Evolutionary conservation across 2,888 invertebrate species (phyloP).

Genomic region (Drosophila ezoana): DNA sequence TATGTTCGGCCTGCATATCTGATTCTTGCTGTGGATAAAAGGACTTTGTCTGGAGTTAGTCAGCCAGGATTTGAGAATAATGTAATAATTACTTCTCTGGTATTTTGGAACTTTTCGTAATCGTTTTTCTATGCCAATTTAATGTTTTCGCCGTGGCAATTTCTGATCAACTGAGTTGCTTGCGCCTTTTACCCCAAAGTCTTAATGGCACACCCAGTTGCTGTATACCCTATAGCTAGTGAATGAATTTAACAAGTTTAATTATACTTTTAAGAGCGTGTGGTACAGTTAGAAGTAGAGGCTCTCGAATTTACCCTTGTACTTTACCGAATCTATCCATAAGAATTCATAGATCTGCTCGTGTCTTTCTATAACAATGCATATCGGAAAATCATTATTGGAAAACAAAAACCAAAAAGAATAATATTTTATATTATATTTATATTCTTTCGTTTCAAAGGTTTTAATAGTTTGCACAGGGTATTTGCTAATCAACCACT

Average conservation of each 20-base stretch:
- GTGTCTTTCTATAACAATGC: not conserved
- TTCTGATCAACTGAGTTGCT: conserved; percentile 14
- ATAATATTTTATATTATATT: too few relatives aligned
- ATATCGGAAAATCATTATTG: too few relatives aligned
- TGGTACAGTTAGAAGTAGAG: not conserved
- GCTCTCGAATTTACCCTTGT: too few relatives aligned
- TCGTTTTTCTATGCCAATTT: not conserved
- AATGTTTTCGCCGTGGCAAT: conserved; percentile 12
- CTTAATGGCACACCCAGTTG: not conserved
- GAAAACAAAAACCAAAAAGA: too few relatives aligned
- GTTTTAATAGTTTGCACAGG: not conserved
- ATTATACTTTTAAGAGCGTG: not conserved
- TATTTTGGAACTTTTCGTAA: not conserved
- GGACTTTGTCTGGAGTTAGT: conserved; percentile 18
- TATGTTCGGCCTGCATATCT: conserved; percentile 91
- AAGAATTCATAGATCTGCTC: not conserved
- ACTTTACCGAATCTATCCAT: not conserved
- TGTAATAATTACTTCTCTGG: too few relatives aligned
- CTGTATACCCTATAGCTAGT: conserved; percentile 6
- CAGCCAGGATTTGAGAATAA: conserved; percentile 40
- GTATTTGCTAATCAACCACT: not conserved
- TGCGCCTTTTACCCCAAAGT: not conserved
- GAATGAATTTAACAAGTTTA: not conserved
- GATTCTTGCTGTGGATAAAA: conserved; percentile 82
- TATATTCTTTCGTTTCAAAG: not conserved